Evolutionary conservation across 2,888 invertebrate species (phyloP).

Genomic region (Minunthozetes semirufus): DNA sequence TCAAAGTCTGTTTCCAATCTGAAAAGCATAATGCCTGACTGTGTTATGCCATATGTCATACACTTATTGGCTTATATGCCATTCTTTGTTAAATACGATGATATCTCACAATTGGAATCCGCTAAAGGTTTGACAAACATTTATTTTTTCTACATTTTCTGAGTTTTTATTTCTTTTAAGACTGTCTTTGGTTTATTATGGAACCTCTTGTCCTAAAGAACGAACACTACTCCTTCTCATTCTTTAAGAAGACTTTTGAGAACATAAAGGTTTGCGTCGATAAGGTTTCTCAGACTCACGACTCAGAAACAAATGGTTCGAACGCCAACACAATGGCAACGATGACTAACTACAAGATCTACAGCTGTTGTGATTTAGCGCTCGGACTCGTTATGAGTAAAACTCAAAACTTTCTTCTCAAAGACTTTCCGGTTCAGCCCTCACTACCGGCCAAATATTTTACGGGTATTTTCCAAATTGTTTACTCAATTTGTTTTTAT

Average conservation of each 20-base stretch:
- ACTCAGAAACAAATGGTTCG: slow-evolving; percentile 16
- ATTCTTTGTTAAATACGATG: slow-evolving; percentile 67
- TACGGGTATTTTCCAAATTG: slow-evolving; percentile 42
- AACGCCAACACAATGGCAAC: slow-evolving; percentile 35
- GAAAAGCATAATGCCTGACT: slow-evolving; percentile 71
- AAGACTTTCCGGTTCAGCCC: slow-evolving; percentile 77
- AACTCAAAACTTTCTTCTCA: slow-evolving; percentile 76
- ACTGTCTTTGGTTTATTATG: slow-evolving; percentile 86
- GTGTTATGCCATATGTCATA: slow-evolving; percentile 93
- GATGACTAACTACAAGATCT: slow-evolving; percentile 53
- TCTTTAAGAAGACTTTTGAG: slow-evolving; percentile 87
- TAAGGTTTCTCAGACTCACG: slow-evolving; percentile 31
- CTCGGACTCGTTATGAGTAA: slow-evolving; percentile 82
- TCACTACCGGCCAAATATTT: slow-evolving; percentile 68
- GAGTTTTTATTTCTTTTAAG: slow-evolving; percentile 45
- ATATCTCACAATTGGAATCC: slow-evolving; percentile 54
- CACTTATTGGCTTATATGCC: slow-evolving; percentile 92
- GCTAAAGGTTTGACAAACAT: slow-evolving; percentile 35
- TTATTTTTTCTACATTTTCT: background rate
- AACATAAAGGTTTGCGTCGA: slow-evolving; percentile 65
- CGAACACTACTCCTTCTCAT: slow-evolving; percentile 88
- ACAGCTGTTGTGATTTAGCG: slow-evolving; percentile 91
- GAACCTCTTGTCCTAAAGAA: slow-evolving; percentile 88
- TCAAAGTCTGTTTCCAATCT: slow-evolving; percentile 35
- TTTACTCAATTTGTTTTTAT: background rate